Conservation (phyloP, 2,797 vertebrate genomes). For the Bovichtus variegatus region DNA sequence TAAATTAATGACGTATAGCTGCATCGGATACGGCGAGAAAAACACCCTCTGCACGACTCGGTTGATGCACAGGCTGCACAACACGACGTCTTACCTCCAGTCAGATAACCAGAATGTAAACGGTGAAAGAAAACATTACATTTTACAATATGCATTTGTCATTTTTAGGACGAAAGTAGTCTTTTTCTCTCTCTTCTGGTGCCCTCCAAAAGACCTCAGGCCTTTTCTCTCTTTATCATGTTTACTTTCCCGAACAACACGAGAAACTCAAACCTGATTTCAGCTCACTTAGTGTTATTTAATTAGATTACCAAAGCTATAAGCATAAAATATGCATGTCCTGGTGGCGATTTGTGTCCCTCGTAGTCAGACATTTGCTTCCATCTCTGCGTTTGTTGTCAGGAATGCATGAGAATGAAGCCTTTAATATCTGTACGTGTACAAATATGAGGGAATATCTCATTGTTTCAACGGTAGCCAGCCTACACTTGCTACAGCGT, state of each 20-base stretch:
- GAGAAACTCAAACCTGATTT: slow-evolving; percentile 22
- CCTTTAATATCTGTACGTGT: neutral
- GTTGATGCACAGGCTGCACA: slow-evolving; percentile 46
- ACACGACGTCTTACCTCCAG: neutral
- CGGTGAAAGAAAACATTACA: neutral
- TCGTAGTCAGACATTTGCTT: neutral
- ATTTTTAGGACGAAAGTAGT: neutral
- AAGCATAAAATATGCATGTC: slow-evolving; percentile 6
- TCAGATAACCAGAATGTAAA: neutral
- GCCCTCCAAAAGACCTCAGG: slow-evolving; percentile 5
- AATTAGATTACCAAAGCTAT: slow-evolving; percentile 18
- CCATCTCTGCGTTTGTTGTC: neutral
- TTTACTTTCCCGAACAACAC: neutral
- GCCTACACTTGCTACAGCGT: neutral
- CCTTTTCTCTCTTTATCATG: neutral
- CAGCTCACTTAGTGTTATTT: neutral
- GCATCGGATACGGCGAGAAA: slow-evolving; percentile 52
- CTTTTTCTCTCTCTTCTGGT: neutral
- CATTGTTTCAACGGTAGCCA: neutral
- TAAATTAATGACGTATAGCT: slow-evolving; percentile 81
- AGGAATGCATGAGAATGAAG: neutral
- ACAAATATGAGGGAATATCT: neutral
- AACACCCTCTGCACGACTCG: slow-evolving; percentile 42
- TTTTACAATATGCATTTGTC: neutral
- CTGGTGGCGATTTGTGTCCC: neutral